phyloP scores from a whole-genome alignment of 2,888 invertebrate species.

The Rhogogaster chlorosoma region DNA sequence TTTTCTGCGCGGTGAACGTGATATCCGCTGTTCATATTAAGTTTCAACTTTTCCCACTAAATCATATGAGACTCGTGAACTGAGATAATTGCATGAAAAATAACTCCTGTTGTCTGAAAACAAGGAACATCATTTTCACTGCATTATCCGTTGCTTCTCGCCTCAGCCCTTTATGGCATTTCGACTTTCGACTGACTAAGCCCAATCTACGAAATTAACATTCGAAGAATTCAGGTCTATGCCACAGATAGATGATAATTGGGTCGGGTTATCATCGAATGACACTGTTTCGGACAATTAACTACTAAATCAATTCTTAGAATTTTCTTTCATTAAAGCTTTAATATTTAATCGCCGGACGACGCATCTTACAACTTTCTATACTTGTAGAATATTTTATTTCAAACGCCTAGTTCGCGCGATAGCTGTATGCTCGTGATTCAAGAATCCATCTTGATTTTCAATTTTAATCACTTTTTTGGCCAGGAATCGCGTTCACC shows the following conservation, averaged over 20 bases:
- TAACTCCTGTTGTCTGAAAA: neutral
- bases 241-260: neutral
- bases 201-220: neutral
- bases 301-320: neutral
- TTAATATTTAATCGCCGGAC: neutral
- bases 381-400: no score
- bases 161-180: neutral
- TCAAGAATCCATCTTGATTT: no score
- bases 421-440: no score
- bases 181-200: neutral
- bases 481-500: no score
- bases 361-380: neutral
- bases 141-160: neutral
- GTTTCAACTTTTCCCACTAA: neutral
- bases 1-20: neutral
- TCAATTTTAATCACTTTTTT: no score
- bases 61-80: neutral
- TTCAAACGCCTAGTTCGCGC: no score
- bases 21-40: neutral
- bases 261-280: neutral
- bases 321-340: neutral
- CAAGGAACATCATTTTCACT: neutral
- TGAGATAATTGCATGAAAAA: neutral
- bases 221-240: neutral
- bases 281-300: neutral